Percentiles rank a stretch among this genome's conserved stretches.
Conservation (phyloP, 2,113 vertebrate species). For the Orycteropus afer region DNA sequence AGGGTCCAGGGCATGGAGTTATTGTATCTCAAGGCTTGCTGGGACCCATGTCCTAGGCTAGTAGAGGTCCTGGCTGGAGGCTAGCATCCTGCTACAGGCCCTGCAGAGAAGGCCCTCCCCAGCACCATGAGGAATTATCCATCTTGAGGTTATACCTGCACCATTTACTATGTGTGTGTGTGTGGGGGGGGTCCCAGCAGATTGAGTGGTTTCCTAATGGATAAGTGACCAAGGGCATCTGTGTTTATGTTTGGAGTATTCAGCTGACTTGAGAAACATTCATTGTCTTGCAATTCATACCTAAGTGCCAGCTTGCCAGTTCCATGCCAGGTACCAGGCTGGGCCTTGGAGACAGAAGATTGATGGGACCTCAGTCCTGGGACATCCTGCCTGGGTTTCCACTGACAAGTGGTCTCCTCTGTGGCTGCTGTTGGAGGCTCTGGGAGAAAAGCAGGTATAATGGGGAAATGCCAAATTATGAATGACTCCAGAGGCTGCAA, state of each 20-base stretch:
- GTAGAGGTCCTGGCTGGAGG: not conserved
- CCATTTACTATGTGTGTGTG: not conserved
- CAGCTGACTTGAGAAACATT: not conserved
- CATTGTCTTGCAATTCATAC: not conserved
- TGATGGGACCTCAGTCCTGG: not conserved
- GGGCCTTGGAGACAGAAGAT: not conserved
- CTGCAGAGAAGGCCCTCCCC: too few relatives aligned
- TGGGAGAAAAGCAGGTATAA: not conserved
- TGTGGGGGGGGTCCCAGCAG: not conserved
- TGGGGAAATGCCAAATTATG: slow-evolving; percentile 25
- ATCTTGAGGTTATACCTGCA: not conserved
- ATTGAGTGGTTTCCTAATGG: not conserved
- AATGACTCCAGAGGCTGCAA: slow-evolving; percentile 73
- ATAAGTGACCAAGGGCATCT: not conserved
- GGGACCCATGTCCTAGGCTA: too few relatives aligned
- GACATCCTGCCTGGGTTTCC: not conserved
- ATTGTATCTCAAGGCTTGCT: not conserved
- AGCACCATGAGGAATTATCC: not conserved
- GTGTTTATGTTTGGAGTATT: rapidly evolving
- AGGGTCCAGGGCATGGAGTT: not conserved
- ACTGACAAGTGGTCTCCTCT: not conserved
- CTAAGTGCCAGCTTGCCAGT: not conserved
- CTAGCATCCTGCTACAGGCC: not conserved
- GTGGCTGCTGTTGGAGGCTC: not conserved
- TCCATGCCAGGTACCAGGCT: not conserved